Conservation (phyloP, 2,113 vertebrate species). For the Hepsetus odoe region DNA sequence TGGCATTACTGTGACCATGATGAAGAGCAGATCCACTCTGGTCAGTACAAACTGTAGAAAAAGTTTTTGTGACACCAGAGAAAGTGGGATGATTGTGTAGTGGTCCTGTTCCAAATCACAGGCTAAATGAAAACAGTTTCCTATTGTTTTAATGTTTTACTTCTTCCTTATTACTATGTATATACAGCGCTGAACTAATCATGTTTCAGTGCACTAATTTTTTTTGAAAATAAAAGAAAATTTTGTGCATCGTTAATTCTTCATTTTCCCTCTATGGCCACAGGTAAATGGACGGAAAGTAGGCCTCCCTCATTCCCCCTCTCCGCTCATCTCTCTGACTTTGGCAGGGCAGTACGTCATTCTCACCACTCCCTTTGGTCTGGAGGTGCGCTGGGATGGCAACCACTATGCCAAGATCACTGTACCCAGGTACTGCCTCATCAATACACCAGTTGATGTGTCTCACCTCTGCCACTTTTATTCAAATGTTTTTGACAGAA, state of each 20-base stretch:
- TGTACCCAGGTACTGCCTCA: conserved; percentile 69
- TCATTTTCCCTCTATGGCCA: background rate
- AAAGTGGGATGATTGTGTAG: too few relatives aligned
- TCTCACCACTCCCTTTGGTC: conserved; percentile 74
- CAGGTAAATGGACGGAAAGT: conserved; percentile 76
- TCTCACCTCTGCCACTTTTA: too few relatives aligned
- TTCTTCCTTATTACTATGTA: too few relatives aligned
- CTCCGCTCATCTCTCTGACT: conserved; percentile 66
- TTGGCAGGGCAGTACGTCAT: conserved; percentile 79
- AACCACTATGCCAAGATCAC: conserved; percentile 78
- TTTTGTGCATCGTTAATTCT: background rate
- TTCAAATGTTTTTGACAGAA: background rate
- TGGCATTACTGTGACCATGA: conserved; percentile 73
- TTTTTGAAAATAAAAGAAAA: too few relatives aligned
- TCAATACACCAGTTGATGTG: background rate
- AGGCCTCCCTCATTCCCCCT: conserved; percentile 72
- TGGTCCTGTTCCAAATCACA: too few relatives aligned
- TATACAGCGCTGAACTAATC: too few relatives aligned
- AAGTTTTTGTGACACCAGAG: too few relatives aligned
- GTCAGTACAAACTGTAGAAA: conserved; percentile 70
- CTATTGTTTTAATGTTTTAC: too few relatives aligned
- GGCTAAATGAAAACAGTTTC: too few relatives aligned
- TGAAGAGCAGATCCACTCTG: conserved; percentile 72
- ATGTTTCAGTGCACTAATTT: too few relatives aligned
- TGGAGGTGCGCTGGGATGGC: conserved; percentile 81